These are phyloP conservation scores for Kryptolebias ocellatus DNA, from an alignment of 2,797 vertebrate species.

Conservation along the genomic window DNA sequence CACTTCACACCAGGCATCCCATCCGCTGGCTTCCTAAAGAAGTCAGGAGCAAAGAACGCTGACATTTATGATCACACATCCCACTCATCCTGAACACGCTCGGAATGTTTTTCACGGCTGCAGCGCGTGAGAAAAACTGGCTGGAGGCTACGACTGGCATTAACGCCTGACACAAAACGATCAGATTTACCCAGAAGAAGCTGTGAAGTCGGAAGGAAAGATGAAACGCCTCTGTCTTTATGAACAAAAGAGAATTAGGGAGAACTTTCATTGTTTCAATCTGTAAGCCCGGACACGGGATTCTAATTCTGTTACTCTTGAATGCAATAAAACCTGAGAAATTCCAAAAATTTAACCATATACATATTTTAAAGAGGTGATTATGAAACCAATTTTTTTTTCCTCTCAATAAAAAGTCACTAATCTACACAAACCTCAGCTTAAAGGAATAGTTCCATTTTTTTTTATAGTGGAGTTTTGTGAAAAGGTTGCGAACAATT, in stretches of 20 bases:
- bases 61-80: slow-evolving; percentile 11
- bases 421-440: too few species aligned
- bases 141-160: neutral
- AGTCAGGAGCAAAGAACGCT: slow-evolving; percentile 5
- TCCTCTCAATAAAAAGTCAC: too few species aligned
- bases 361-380: too few species aligned
- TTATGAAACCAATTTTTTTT: too few species aligned
- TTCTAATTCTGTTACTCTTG: neutral
- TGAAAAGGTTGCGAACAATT: too few species aligned
- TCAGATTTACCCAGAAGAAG: neutral
- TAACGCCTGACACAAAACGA: neutral
- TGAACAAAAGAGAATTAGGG: neutral
- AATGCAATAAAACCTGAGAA: neutral
- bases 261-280: neutral
- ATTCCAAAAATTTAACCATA: neutral
- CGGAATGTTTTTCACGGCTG: neutral
- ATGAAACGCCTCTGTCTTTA: neutral
- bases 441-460: too few species aligned
- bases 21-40: neutral
- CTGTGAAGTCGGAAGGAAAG: neutral
- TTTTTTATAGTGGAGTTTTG: too few species aligned
- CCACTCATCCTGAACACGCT: neutral
- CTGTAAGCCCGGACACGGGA: neutral
- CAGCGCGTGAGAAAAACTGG: neutral
- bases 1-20: too few species aligned